These are phyloP conservation scores for Erebia ligea DNA, from an alignment of 2,888 invertebrate species.

Conservation along the genomic window DNA sequence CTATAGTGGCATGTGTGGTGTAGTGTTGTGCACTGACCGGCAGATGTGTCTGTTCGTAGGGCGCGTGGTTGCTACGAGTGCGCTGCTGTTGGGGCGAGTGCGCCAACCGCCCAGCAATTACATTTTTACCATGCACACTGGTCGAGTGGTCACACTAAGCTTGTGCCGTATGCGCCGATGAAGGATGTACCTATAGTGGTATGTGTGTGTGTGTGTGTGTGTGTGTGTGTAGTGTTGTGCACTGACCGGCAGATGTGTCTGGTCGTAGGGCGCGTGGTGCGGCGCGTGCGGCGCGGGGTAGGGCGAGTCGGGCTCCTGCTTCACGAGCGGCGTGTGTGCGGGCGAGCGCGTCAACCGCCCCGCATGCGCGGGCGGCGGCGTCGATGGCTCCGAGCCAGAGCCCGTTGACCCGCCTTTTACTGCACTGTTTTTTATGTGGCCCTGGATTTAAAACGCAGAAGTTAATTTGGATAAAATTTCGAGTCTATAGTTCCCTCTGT, in stretches of 20 bases:
- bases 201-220: too few species aligned
- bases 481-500: not conserved
- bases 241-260: constrained; percentile 70
- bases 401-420: constrained; percentile 69
- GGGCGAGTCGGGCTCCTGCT: constrained; percentile 85
- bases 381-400: constrained; percentile 78
- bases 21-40: too few species aligned
- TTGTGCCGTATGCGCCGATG: too few species aligned
- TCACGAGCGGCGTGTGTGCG: constrained; percentile 72
- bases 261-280: constrained; percentile 78
- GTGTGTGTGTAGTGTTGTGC: not conserved
- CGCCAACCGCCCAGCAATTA: too few species aligned
- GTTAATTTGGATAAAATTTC: not conserved
- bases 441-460: constrained; percentile 46
- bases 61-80: too few species aligned
- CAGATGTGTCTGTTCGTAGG: too few species aligned
- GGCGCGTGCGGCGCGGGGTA: constrained; percentile 62
- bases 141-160: too few species aligned
- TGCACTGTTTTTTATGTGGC: constrained; percentile 58
- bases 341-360: constrained; percentile 74
- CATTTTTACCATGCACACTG: too few species aligned
- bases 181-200: not conserved
- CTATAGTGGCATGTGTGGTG: too few species aligned
- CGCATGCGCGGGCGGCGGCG: constrained; percentile 78
- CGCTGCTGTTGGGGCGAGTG: too few species aligned